Base-by-base conservation (phyloP, 2,888 invertebrate genomes). In the Polymixis lichenea region DNA sequence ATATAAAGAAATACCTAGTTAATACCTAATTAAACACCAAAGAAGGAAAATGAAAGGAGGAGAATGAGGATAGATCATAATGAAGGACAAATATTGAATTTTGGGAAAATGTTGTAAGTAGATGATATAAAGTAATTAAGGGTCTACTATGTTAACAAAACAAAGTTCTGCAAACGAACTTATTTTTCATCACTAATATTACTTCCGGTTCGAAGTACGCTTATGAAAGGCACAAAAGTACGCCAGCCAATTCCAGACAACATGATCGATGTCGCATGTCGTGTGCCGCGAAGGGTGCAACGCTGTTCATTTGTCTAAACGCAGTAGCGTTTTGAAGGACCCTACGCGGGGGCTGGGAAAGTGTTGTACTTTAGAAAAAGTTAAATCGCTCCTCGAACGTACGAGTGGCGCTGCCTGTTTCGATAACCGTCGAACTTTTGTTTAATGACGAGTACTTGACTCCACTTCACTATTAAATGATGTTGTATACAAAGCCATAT, bases 271-370 rank as follows among this genome's bases (percentile, higher is more conserved):
- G 91, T 84, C 61, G 58, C 74, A 84, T 91, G 90, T 91, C 92
- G 92, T 95, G 96, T 95, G 95, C 93, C 95, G 88, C 86, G 83
- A 89, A 94, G 95, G 96, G 96, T 93, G 94, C 93, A 93, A 90
- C 94, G 94, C 90, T 95, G 95, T 95, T 95, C 96, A 96, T 96
- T 96, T 96, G 95, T 96, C 94, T 96, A 95, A 96, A 95, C 94
- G 95, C 94, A 94, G 94, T 93, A 92, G 93, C 94, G 88, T 89
- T 94, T 90, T 92, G 93, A 92, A 95, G 95, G 93, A 92, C 94
- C 90, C 93, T 94, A 87, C 84, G 87, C 83, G 86, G 89, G 93
- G 93, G 94, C 95, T 95, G 96, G 95, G 95, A 96, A 96, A 96
- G 95, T 95, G 95, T 96, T 96, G 95, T 96, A 95, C 95, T 96